Evolutionary conservation across 2,113 vertebrate genomes (phyloP).

Genomic region (Chrysemys picta): DNA sequence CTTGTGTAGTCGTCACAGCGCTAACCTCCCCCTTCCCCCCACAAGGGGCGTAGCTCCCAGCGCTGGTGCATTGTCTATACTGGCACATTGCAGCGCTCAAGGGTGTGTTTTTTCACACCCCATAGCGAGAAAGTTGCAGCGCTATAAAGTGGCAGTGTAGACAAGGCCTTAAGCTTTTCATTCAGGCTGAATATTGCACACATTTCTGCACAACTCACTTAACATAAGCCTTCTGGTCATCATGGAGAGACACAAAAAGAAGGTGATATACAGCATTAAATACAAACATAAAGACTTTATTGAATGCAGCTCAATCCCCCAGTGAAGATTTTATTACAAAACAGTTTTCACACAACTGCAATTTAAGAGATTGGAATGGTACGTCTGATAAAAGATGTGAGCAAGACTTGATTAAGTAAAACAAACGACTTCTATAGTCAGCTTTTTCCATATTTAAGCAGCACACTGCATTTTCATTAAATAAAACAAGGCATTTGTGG

Average conservation of each 20-base stretch:
- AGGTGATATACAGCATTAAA: constrained; percentile 77
- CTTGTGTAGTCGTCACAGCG: too few species aligned
- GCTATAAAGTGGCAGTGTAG: too few species aligned
- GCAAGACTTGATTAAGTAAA: constrained; percentile 78
- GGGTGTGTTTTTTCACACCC: too few species aligned
- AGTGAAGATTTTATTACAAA: constrained; percentile 90
- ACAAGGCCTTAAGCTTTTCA: neutral
- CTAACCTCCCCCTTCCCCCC: too few species aligned
- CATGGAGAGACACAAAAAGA: constrained; percentile 45
- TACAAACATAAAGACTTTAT: constrained; percentile 98
- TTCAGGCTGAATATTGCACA: neutral
- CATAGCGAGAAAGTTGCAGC: too few species aligned
- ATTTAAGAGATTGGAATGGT: constrained; percentile 92
- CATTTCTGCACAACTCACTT: neutral
- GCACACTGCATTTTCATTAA: constrained; percentile 71
- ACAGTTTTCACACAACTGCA: constrained; percentile 85
- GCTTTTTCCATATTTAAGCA: constrained; percentile 40
- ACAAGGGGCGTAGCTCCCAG: too few species aligned
- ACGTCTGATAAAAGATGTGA: constrained; percentile 88
- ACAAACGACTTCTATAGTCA: constrained; percentile 75
- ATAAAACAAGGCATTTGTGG: constrained; percentile 71
- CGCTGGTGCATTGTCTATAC: too few species aligned
- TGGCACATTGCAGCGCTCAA: too few species aligned
- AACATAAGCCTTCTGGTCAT: neutral
- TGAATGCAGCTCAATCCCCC: constrained; percentile 89